These are phyloP conservation scores for Edolisoma coerulescens DNA, from an alignment of 2,113 vertebrate species.

Conservation along the genomic window DNA sequence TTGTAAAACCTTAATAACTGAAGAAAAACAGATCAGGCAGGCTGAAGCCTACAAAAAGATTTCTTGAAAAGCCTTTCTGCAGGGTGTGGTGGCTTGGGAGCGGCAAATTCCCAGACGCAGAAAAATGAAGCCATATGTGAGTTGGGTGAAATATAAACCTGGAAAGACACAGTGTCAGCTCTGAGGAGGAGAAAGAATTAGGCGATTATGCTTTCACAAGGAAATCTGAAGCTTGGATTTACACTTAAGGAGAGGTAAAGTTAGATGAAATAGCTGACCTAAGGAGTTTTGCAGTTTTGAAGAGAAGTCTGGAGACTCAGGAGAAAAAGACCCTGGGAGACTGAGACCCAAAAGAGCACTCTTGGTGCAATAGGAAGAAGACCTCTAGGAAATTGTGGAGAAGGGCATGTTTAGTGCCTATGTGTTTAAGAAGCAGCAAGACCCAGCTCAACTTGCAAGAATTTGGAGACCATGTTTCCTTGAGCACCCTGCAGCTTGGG, in stretches of 20 bases:
- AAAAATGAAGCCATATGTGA: constrained; percentile 61
- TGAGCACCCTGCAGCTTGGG: not conserved
- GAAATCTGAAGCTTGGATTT: constrained; percentile 31
- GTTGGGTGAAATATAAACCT: constrained; percentile 52
- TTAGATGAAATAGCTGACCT: not conserved
- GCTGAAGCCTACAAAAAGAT: not conserved
- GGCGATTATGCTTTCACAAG: constrained; percentile 14
- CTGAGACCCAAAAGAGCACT: not conserved
- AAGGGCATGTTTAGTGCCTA: not conserved
- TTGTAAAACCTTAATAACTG: not conserved
- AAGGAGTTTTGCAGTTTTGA: not conserved
- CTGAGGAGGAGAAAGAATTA: not conserved
- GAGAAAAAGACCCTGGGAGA: not conserved
- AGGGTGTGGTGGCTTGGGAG: constrained; percentile 49
- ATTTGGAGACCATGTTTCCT: not conserved
- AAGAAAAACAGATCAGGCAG: not conserved
- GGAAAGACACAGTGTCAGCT: constrained; percentile 24
- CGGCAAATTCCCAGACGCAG: constrained; percentile 40
- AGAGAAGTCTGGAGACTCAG: not conserved
- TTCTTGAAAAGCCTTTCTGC: constrained; percentile 24
- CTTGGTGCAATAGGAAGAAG: not conserved
- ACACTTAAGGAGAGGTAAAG: not conserved
- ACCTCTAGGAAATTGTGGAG: not conserved
- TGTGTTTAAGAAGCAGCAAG: not conserved
- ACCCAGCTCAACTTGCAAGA: not conserved